Evolutionary conservation across 2,888 invertebrate genomes (phyloP).

Genomic region (Tryphoninae sp.): DNA sequence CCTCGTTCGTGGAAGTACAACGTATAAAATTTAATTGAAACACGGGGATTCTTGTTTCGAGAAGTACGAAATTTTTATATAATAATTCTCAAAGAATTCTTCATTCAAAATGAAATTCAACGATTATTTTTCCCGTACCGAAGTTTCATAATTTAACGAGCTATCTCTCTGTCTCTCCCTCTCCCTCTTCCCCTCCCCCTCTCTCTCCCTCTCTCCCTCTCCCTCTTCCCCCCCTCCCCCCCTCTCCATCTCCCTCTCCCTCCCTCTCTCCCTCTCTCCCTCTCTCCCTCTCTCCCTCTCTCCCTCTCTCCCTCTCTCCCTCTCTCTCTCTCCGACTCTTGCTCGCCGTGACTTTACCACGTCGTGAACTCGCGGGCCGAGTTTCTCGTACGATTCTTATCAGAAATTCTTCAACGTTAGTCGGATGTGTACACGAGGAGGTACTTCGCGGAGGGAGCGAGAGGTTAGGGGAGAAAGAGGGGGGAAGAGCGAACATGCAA

Average conservation of each 20-base stretch:
- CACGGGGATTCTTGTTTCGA: background rate
- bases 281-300: slow-evolving; percentile 25
- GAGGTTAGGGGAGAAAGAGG: background rate
- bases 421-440: slow-evolving; percentile 53
- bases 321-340: slow-evolving; percentile 12
- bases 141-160: slow-evolving; percentile 55
- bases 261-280: slow-evolving; percentile 28
- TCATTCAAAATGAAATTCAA: slow-evolving; percentile 26
- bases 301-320: slow-evolving; percentile 28
- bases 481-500: slow-evolving; percentile 57
- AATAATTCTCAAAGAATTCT: background rate
- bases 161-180: slow-evolving; percentile 28
- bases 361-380: slow-evolving; percentile 28
- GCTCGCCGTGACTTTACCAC: slow-evolving; percentile 13
- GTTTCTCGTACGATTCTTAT: slow-evolving; percentile 63
- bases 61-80: background rate
- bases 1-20: too few relatives aligned
- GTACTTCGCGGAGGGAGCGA: slow-evolving; percentile 21
- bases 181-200: slow-evolving; percentile 8
- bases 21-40: background rate
- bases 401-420: slow-evolving; percentile 56
- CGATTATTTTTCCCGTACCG: slow-evolving; percentile 11
- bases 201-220: slow-evolving; percentile 31
- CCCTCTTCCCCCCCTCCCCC: too few relatives aligned
- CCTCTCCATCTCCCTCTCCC: too few relatives aligned